Conservation (phyloP, 2,888 invertebrate species). For the Conchocele bisecta region DNA sequence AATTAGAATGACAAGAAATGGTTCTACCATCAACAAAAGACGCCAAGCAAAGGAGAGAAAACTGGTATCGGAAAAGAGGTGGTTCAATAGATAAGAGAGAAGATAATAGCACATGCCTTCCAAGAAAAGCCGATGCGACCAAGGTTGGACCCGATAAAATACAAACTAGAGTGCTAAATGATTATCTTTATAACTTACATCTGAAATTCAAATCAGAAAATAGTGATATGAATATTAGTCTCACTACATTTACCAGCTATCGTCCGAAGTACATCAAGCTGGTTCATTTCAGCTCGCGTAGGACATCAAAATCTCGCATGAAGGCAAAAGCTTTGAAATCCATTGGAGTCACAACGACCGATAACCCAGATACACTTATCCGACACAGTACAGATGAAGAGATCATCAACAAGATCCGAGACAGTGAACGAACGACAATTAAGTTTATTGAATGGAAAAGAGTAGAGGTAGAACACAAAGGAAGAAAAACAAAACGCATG, state of each 20-base stretch:
- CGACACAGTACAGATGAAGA: not conserved
- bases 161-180: constrained; percentile 32
- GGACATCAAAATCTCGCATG: constrained; percentile 35
- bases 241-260: constrained; percentile 30
- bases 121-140: constrained; percentile 23
- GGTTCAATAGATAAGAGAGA: no score
- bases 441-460: constrained; percentile 31
- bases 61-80: no score
- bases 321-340: constrained; percentile 27
- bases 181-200: constrained; percentile 28
- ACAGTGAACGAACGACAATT: not conserved
- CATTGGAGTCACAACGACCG: not conserved
- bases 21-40: no score
- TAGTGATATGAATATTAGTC: constrained; percentile 13
- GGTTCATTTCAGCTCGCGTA: constrained; percentile 24
- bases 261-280: constrained; percentile 31
- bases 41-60: no score
- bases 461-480: constrained; percentile 31
- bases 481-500: constrained; percentile 33
- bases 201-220: constrained; percentile 38
- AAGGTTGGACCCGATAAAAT: constrained; percentile 5
- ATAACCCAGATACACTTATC: constrained; percentile 24
- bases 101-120: constrained; percentile 33
- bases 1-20: no score
- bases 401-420: not conserved